Percentiles rank a stretch among this genome's conserved stretches.
Evolutionary conservation across 2,888 invertebrate genomes (phyloP).

Genomic region (Scaptomyza cyrtandrae): DNA sequence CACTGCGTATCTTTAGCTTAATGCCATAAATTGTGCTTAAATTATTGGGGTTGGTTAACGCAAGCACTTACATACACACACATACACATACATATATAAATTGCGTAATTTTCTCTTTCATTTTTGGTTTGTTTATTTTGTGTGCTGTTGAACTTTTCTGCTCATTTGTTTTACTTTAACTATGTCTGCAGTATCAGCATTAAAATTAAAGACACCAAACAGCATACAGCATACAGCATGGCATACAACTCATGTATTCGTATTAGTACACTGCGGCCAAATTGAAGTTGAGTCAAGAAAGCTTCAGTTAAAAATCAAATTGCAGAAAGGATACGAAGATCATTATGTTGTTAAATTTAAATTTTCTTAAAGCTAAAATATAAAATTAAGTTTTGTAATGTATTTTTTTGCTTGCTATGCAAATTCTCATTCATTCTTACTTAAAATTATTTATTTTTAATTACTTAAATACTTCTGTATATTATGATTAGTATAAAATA

Average conservation of each 20-base stretch:
- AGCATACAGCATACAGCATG: too few relatives aligned
- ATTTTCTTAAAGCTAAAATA: too few relatives aligned
- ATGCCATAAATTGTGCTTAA: constrained; percentile 79
- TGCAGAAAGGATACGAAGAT: too few relatives aligned
- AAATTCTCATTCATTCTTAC: too few relatives aligned
- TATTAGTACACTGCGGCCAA: constrained; percentile 18
- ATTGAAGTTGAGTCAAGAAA: background rate
- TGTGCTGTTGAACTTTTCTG: constrained; percentile 56
- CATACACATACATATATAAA: constrained; percentile 7
- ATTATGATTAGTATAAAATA: too few relatives aligned
- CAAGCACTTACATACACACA: constrained; percentile 22
- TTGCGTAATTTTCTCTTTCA: constrained; percentile 46
- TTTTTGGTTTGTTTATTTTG: constrained; percentile 51
- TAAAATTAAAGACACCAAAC: constrained; percentile 7
- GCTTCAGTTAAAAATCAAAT: background rate
- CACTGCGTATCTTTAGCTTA: constrained; percentile 73
- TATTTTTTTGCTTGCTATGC: too few relatives aligned
- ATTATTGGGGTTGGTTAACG: constrained; percentile 78
- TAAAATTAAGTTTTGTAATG: too few relatives aligned
- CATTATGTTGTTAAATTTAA: too few relatives aligned
- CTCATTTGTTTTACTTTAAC: constrained; percentile 68
- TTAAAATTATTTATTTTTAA: too few relatives aligned
- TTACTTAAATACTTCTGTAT: too few relatives aligned
- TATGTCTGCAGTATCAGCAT: constrained; percentile 17
- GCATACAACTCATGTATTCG: too few relatives aligned